Base-by-base conservation (phyloP, 2,797 vertebrate species). In the Basileuterus tristriatus region DNA sequence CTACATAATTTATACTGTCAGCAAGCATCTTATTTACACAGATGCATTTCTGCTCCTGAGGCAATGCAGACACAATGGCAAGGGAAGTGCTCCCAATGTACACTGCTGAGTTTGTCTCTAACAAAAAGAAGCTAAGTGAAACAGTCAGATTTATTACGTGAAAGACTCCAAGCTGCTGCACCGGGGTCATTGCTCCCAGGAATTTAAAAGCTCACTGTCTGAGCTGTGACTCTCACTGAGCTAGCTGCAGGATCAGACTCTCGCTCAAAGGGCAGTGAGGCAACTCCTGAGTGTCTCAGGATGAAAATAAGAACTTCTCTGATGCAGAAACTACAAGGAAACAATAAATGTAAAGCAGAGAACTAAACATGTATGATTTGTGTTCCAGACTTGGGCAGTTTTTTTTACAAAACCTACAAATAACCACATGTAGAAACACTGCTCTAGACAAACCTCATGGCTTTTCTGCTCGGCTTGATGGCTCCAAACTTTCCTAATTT, bases 1-100 rank as follows among this genome's bases (percentile, higher is more conserved):
- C 34, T 95, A 95, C 80, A 70, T 90, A 96, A 96, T 95, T 93
- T 88, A 93, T 72, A 75, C 72, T 91, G 81, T 93, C 93, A 93
- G 85, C 68, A 77, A 94, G 71, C 91, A 90, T 76, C 82, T 89
- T 88, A 93, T 82, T 95, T 88, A 83, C 67, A 83, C 56, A 46
- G 87, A 90, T 56, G 47, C 50, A 72, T 67, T 95, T 29, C 77
- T 80, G 52, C 30, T 91, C 94, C 94, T 20, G 91, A 78, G 93
- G 94, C 89, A 56, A 65, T 24, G 47, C 80, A 88, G 69, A 63
- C 63, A 68, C 59, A 55, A 88, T 0, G 2, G 84, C 41, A 36
- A 93, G 76, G 62, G 13, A 70, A 91, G 56, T 2, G 52, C 53
- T 71, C 60, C 0, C 0, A 87, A 85, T 6, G 21, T 8, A 39